Conservation (phyloP, 2,888 invertebrate species). For the Eristalis pertinax region DNA sequence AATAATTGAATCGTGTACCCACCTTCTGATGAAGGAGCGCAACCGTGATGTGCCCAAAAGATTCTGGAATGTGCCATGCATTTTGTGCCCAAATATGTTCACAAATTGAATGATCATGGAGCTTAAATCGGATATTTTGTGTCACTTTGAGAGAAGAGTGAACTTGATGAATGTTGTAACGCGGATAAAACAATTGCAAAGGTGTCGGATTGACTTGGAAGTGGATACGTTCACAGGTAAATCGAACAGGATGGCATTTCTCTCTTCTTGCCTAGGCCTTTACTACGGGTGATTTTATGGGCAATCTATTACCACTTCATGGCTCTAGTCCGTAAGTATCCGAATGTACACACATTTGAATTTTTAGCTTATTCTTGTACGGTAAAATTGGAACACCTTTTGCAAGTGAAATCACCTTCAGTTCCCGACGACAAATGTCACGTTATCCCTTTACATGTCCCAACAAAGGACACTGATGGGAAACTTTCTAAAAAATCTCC, state of each 20-base stretch:
- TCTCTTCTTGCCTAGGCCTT: no score
- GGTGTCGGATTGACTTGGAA: not conserved
- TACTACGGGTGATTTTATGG: no score
- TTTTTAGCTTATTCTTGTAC: no score
- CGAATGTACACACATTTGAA: no score
- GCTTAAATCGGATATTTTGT: slow-evolving; percentile 63
- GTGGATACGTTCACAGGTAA: not conserved
- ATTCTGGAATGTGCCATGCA: slow-evolving; percentile 20
- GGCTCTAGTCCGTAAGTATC: no score
- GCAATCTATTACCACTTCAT: no score
- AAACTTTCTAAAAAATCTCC: slow-evolving; percentile 52
- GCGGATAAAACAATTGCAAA: not conserved
- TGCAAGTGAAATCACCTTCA: no score
- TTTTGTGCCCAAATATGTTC: slow-evolving; percentile 66
- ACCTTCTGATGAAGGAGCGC: not conserved
- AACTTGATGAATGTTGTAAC: slow-evolving; percentile 55
- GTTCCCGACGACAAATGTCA: no score
- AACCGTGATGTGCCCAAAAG: slow-evolving; percentile 28
- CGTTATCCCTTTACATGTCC: no score
- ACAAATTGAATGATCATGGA: slow-evolving; percentile 69
- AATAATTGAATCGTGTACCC: slow-evolving; percentile 67
- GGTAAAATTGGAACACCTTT: no score
- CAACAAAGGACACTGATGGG: slow-evolving; percentile 15
- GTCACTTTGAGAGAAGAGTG: slow-evolving; percentile 56
- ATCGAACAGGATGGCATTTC: not conserved